Base-by-base conservation (phyloP, 35 echinoderm and acorn worm species). In the Apostichopus parvimensis region DNA sequence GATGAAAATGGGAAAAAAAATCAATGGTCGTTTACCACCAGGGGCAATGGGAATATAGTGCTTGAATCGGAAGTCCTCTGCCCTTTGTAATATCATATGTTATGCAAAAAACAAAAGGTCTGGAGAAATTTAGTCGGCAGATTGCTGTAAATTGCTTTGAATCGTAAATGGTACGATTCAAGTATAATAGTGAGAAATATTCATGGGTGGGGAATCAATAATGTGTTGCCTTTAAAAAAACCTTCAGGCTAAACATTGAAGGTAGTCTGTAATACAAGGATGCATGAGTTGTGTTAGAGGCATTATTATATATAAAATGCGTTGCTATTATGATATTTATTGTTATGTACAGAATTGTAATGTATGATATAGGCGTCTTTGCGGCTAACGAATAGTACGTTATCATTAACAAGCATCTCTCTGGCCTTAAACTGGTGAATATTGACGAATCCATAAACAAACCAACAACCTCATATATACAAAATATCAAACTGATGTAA, bases 241-340 rank as follows among this genome's bases (percentile, higher is more conserved):
- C 71, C 71, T 75, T n/a, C 71, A 75, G 71, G 71, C 17, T 75
- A 75, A 75, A 75, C 1, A 75, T 75, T 75, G 71, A 75, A 75
- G 71, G 15, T n/a, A 61, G 58, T 61, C 58, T 9, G 58, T 61
- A 61, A 61, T 61, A 61, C 58, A 61, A 61, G 58, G 58, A 61
- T 12, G 58, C 12, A 45, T 45, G 34, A 45, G 58, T 12, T 9
- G 7, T 61, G 58, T 61, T 12, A 11, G 58, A 61, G 58, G 58
- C 58, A 61, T 61, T 8, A 8, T 12, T 61, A 61, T 61, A 61
- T 61, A 9, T 61, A 45, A 45, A 45, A 45, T 45, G 34, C 34
- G 34, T 4, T 45, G 34, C 34, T 45, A 45, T 45, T 45, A 45
- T 45, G 34, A 45, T 45, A 45, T 45, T 45, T 45, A 45, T 45